A percentile compares a stretch with the other conserved stretches of the same genome.
Evolutionary conservation across 1,140 invertebrate species (phyloP).

Genomic region (Pseudachorutes palmiensis): DNA sequence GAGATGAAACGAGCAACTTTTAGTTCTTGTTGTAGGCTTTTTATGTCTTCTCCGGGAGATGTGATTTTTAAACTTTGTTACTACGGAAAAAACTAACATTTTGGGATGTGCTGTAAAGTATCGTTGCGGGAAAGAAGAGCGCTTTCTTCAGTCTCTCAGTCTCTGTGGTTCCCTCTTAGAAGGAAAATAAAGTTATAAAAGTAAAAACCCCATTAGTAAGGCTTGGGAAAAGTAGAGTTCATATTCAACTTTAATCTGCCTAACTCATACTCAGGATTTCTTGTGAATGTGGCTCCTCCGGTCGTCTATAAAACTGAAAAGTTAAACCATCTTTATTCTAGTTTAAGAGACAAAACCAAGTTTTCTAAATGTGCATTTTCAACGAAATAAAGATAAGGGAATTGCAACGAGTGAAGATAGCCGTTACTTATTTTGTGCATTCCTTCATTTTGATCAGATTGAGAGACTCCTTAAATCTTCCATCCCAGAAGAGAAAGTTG

Average conservation of each 20-base stretch:
- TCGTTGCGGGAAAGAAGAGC: background rate
- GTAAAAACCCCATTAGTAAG: slow-evolving; percentile 1
- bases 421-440: too few relatives aligned
- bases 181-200: background rate
- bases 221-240: background rate
- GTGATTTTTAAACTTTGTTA: slow-evolving; percentile 2
- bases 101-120: too few relatives aligned
- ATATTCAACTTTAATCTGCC: background rate
- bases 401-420: too few relatives aligned
- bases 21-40: background rate
- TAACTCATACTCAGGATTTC: background rate
- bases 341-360: too few relatives aligned
- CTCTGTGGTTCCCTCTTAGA: background rate
- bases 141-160: background rate
- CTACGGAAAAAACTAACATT: background rate
- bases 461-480: too few relatives aligned
- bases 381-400: too few relatives aligned
- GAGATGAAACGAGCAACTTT: background rate
- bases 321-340: background rate
- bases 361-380: too few relatives aligned
- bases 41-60: background rate
- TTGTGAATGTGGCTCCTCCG: background rate
- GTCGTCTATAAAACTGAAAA: background rate
- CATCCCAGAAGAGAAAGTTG: too few relatives aligned
- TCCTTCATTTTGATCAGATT: too few relatives aligned